These are phyloP conservation scores for Syngnathus acus DNA, from an alignment of 2,797 vertebrate species.

Conservation along the genomic window DNA sequence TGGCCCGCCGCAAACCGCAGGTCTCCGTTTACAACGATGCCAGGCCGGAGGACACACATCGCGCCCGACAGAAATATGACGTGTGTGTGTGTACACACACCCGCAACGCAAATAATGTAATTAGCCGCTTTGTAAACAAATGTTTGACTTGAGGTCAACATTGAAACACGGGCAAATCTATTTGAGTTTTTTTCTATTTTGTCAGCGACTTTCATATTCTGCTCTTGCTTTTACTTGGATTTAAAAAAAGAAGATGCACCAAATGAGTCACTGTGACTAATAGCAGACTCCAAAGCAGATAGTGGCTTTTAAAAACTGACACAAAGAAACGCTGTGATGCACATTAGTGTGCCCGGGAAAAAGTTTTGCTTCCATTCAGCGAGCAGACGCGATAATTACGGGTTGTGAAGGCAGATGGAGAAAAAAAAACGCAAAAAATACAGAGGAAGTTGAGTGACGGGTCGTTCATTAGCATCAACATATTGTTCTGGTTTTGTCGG, in stretches of 20 bases:
- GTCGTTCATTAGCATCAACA: neutral
- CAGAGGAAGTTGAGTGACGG: slow-evolving; percentile 4
- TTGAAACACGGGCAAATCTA: no score
- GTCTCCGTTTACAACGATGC: slow-evolving; percentile 37
- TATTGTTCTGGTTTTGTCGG: neutral
- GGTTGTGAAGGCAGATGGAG: neutral
- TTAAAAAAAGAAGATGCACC: neutral
- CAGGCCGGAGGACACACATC: slow-evolving; percentile 1
- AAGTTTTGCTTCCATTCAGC: neutral
- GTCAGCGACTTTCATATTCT: neutral
- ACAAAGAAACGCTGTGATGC: neutral
- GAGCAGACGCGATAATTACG: neutral
- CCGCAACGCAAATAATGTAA: neutral
- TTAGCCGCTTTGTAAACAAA: neutral
- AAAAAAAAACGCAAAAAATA: neutral
- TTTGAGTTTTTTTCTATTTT: no score
- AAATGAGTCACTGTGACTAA: neutral
- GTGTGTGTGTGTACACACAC: neutral
- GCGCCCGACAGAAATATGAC: neutral
- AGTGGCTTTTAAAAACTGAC: neutral
- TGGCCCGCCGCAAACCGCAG: slow-evolving; percentile 45
- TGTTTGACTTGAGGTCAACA: no score
- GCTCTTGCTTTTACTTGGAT: neutral
- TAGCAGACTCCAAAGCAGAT: neutral
- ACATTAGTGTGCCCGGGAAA: neutral